Conservation (phyloP, 2,113 vertebrate species). For the Nansenia antarctica region DNA sequence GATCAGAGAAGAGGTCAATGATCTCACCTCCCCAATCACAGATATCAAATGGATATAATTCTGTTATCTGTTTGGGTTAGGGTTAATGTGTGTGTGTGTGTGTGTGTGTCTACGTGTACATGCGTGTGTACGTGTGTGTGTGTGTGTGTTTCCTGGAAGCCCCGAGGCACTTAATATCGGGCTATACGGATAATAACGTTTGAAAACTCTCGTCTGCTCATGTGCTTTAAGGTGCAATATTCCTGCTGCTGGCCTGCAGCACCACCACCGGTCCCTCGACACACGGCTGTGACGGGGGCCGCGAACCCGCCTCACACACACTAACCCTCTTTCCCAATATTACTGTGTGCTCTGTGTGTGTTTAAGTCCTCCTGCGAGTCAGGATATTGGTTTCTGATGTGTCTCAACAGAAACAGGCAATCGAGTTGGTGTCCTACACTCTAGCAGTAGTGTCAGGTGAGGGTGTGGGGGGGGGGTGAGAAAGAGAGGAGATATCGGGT, state of each 20-base stretch:
- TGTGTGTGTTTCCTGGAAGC: conserved; percentile 7
- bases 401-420: no score
- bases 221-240: conserved; percentile 50
- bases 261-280: conserved; percentile 22
- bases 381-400: no score
- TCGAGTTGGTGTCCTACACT: no score
- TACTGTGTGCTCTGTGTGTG: conserved; percentile 15
- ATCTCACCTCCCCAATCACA: conserved; percentile 41
- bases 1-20: conserved; percentile 11
- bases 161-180: conserved; percentile 29
- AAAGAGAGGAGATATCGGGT: no score
- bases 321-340: conserved; percentile 43
- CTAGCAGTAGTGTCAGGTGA: no score
- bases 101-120: conserved; percentile 8
- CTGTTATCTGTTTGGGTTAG: neutral
- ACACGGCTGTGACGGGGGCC: conserved; percentile 29
- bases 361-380: no score
- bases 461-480: no score
- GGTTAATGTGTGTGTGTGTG: conserved; percentile 21
- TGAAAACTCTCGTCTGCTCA: conserved; percentile 4
- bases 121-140: conserved; percentile 14
- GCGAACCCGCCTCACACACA: conserved; percentile 18
- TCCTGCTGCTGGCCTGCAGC: conserved; percentile 45
- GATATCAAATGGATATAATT: conserved; percentile 54
- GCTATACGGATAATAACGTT: conserved; percentile 18